These are phyloP conservation scores for Anthopleura sola DNA, from an alignment of 64 coral and sea anemone genomes.

Conservation along the genomic window DNA sequence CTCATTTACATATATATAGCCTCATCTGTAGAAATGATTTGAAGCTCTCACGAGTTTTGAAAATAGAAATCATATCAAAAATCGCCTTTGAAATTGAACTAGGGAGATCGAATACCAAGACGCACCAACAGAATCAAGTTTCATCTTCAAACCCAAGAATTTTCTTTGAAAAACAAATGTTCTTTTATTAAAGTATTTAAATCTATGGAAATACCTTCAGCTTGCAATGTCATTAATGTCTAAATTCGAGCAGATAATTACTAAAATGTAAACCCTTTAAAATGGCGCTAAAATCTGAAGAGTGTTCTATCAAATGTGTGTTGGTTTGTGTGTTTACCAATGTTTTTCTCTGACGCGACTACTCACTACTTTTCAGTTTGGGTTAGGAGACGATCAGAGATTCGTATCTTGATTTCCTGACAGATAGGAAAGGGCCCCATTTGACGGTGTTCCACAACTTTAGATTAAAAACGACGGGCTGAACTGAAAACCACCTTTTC, in stretches of 20 bases:
- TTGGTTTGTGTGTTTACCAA: not conserved
- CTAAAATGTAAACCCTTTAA: conserved; percentile 19
- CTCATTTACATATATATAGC: conserved; percentile 11
- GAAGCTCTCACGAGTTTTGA: conserved; percentile 7
- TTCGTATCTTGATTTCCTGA: conserved; percentile 5
- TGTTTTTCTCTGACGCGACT: not conserved
- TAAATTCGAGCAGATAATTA: conserved; percentile 15
- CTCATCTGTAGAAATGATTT: not conserved
- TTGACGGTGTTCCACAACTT: not conserved
- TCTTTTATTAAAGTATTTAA: not conserved
- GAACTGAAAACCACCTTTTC: not conserved
- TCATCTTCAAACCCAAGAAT: not conserved
- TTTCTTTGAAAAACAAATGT: not conserved
- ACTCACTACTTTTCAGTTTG: conserved; percentile 4
- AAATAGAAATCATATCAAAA: not conserved
- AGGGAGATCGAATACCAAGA: not conserved
- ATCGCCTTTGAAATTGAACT: not conserved
- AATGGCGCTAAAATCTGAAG: conserved; percentile 4
- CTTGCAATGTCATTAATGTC: conserved; percentile 16
- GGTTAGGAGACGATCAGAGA: not conserved
- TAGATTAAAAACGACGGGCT: conserved; percentile 4
- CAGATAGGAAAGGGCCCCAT: not conserved
- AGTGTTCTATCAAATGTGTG: not conserved
- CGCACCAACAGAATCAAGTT: not conserved
- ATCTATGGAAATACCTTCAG: conserved; percentile 5